Conservation (phyloP, 2,888 invertebrate genomes). For the Epirrhoe alternata region DNA sequence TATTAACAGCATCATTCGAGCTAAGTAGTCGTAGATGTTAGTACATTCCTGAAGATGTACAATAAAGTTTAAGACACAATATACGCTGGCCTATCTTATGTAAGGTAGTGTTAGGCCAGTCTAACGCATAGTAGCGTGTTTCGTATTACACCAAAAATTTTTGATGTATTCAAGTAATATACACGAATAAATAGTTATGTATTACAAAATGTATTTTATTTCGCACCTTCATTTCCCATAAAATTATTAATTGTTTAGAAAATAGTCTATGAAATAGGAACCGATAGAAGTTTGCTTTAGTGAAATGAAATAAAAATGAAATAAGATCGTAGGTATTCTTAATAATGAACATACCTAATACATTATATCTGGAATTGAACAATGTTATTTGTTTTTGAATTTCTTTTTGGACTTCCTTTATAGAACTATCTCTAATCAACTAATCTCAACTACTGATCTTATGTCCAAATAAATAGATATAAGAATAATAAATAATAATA, state of each 20-base stretch:
- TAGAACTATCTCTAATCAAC: too few relatives aligned
- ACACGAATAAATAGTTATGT: constrained; percentile 77
- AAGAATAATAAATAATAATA: too few relatives aligned
- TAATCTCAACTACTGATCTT: too few relatives aligned
- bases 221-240: not conserved
- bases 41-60: constrained; percentile 83
- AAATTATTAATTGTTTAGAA: not conserved
- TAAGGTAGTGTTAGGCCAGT: constrained; percentile 58
- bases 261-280: not conserved
- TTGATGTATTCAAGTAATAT: constrained; percentile 80
- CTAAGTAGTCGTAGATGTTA: constrained; percentile 70
- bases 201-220: constrained; percentile 56
- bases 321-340: too few relatives aligned
- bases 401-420: too few relatives aligned
- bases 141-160: constrained; percentile 80
- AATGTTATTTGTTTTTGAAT: too few relatives aligned
- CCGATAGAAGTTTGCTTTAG: too few relatives aligned
- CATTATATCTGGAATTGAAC: too few relatives aligned
- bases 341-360: too few relatives aligned
- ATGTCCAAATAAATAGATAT: too few relatives aligned
- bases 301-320: too few relatives aligned
- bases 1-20: constrained; percentile 50
- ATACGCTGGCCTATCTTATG: constrained; percentile 63
- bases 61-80: constrained; percentile 64
- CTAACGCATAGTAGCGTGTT: constrained; percentile 65